A percentile compares a stretch with the other conserved stretches of the same genome.
These are phyloP conservation scores for Beroe ovata DNA, from an alignment of 37 sponge, comb jelly and placozoan species.

Conservation along the genomic window DNA sequence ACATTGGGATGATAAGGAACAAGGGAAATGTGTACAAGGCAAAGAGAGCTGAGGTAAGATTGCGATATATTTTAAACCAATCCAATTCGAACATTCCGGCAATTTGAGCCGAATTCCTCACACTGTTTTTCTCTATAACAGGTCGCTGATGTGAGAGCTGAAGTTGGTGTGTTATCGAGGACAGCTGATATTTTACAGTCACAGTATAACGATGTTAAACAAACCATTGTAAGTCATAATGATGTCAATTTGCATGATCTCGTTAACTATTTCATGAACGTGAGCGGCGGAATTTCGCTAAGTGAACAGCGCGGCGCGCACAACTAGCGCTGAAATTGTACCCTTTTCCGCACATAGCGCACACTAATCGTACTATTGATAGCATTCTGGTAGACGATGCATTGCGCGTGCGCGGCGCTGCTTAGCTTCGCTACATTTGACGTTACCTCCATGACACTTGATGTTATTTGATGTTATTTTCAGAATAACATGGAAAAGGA, in stretches of 20 bases:
- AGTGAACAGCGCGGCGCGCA: constrained; percentile 12
- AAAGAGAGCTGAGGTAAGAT: constrained; percentile 72
- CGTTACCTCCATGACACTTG: not conserved
- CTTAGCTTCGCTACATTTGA: not conserved
- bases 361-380: not conserved
- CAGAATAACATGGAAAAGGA: constrained; percentile 74
- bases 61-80: not conserved
- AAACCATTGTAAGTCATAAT: constrained; percentile 35
- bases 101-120: no score
- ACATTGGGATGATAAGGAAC: constrained; percentile 75
- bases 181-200: constrained; percentile 86
- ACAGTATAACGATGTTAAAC: constrained; percentile 69
- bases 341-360: not conserved
- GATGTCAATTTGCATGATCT: no score
- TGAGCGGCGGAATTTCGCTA: no score
- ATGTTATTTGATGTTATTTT: no score
- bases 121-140: constrained; percentile 34
- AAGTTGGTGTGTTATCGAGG: constrained; percentile 85
- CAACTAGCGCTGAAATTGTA: not conserved
- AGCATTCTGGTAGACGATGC: constrained; percentile 65
- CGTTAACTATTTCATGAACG: no score
- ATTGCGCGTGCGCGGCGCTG: constrained; percentile 26
- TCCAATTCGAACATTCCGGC: constrained; percentile 5
- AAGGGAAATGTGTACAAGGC: constrained; percentile 83
- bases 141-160: constrained; percentile 79